phyloP scores from a whole-genome alignment of 2,888 invertebrate genomes.

The Protophormia terraenovae region DNA sequence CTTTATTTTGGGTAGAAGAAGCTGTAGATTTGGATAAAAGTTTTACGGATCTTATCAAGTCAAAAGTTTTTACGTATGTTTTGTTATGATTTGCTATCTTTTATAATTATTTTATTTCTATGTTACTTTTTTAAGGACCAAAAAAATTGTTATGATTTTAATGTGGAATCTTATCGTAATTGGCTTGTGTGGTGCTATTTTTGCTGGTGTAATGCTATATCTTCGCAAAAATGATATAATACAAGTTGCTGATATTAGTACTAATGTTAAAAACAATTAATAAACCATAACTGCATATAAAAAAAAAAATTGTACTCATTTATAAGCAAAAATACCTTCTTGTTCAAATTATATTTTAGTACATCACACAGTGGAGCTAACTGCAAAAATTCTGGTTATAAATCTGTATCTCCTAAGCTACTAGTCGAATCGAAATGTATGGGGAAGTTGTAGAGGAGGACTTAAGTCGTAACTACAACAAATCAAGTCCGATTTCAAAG shows the following conservation, averaged over 20 bases:
- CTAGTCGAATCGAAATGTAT: no score
- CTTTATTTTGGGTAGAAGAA: conserved; percentile 91
- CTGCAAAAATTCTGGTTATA: no score
- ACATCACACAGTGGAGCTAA: no score
- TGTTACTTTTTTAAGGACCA: conserved; percentile 62
- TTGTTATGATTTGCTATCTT: no score
- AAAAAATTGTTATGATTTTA: conserved; percentile 70
- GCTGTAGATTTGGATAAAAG: conserved; percentile 78
- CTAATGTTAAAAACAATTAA: not conserved
- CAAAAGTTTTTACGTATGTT: conserved; percentile 72
- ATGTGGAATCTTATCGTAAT: conserved; percentile 70
- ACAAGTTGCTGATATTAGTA: not conserved
- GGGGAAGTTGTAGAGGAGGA: no score
- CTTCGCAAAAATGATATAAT: not conserved
- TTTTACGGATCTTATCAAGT: conserved; percentile 69
- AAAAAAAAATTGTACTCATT: no score
- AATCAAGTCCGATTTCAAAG: no score
- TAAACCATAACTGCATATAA: no score
- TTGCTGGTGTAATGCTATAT: conserved; percentile 45
- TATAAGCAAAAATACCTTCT: no score
- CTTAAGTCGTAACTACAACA: no score
- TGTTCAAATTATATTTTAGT: no score
- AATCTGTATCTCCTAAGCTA: no score
- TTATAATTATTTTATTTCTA: not conserved
- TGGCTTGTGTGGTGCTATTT: conserved; percentile 67